phyloP scores from a whole-genome alignment of 2,113 vertebrate genomes.

The Oenanthe oenanthe region DNA sequence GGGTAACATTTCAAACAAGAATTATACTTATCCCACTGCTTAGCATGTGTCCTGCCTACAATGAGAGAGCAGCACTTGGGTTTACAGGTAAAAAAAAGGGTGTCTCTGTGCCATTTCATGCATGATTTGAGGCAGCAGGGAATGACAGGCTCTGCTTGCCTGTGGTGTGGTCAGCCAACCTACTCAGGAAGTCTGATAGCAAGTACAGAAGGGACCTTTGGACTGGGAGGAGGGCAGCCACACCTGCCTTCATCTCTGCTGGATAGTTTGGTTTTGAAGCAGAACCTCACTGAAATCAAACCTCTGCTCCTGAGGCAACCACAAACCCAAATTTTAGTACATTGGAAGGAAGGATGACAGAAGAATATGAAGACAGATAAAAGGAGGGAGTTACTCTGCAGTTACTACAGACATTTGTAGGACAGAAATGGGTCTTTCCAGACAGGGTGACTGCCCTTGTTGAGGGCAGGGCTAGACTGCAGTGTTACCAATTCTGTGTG shows the following conservation, averaged over 20 bases:
- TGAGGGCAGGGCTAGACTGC: neutral
- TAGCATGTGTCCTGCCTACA: neutral
- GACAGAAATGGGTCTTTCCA: neutral
- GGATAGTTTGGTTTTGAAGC: neutral
- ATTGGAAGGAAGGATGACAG: neutral
- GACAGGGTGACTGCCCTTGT: neutral
- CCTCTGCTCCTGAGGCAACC: neutral
- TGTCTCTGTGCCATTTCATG: neutral
- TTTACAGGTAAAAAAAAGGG: neutral
- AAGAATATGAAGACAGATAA: neutral
- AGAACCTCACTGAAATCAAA: neutral
- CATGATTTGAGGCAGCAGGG: neutral
- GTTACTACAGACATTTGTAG: neutral
- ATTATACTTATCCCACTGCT: neutral
- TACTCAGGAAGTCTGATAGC: neutral
- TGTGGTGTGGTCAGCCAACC: neutral
- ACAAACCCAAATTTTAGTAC: neutral
- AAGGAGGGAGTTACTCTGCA: neutral
- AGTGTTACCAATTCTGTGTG: neutral
- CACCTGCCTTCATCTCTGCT: neutral
- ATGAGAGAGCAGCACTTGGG: neutral
- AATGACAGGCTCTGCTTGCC: neutral
- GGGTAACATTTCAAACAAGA: conserved; percentile 2
- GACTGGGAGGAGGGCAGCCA: neutral
- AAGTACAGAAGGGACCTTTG: neutral